Evolutionary conservation across 1,140 invertebrate species (phyloP), one percentile per base, ranked within the genome.

Genomic region (Drosophila rhopaloa): DNA sequence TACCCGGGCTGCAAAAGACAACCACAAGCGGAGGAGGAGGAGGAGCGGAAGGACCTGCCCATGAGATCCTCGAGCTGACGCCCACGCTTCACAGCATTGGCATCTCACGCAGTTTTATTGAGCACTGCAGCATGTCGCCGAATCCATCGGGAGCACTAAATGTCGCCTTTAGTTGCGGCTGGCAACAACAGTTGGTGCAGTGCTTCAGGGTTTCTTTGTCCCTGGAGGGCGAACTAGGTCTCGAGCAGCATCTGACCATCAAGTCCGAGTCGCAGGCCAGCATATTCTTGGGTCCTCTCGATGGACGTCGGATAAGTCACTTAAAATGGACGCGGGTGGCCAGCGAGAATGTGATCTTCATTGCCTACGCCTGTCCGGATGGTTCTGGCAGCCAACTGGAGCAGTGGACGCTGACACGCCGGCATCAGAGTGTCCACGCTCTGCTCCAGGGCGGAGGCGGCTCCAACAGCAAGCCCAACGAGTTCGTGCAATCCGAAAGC

Each of bases 371-470:
- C 66, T 94, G 94, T 56, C 93, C 92, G 7, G 93, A 93, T 32
- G 94, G 94, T 13, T 16, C 32, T 4, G 95, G 95, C 83, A 95
- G 96, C 82, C 94, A 95, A 47, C 93, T 98, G 13, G 96, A 98
- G 91, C 94, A 98, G 6, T 98, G 97, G 97, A 96, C 97, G 81
- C 93, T 98, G 6, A 94, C 95, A 6, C 96, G 98, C 82, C 95
- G 97, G 48, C 94, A 95, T 5, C 94, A 97, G 61, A 94, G 94
- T 0, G 94, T 98, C 0, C 96, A 98, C 91, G 96, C 96, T 72
- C 85, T 97, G 27, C 48, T 92, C 76, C 67, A 94, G 93, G 60
- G 77, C 8, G 67, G 57, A 16, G 16, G 46, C 8, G 37, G 59
- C 9, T 24, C 72, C 11, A 67, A 51, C 19, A 44, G 24, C 24